Percentiles rank a stretch among this genome's conserved stretches.
Evolutionary conservation across 2,888 invertebrate species (phyloP).

Genomic region (Protodeltote pygarga): DNA sequence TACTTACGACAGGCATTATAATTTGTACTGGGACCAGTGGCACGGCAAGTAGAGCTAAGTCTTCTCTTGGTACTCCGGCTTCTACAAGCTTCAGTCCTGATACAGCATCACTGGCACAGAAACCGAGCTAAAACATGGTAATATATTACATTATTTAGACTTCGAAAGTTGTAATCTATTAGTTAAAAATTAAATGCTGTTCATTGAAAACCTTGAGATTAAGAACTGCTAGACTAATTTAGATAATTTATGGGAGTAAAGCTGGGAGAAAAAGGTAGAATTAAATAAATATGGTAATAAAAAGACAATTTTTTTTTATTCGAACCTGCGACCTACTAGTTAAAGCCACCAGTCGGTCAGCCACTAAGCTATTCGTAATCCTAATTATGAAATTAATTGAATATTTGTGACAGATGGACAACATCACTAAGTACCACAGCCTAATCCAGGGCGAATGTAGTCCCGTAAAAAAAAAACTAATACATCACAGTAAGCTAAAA

Average conservation of each 20-base stretch:
- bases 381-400: too few relatives aligned
- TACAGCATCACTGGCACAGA: conserved; percentile 98
- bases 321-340: too few relatives aligned
- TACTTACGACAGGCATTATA: conserved; percentile 94
- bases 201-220: not conserved
- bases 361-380: too few relatives aligned
- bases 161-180: too few relatives aligned
- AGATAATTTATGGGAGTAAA: not conserved
- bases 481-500: not conserved
- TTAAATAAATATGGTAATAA: too few relatives aligned
- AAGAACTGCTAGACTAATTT: not conserved
- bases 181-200: not conserved
- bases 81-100: conserved; percentile 98
- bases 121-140: conserved; percentile 91
- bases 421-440: too few relatives aligned
- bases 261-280: too few relatives aligned
- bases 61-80: conserved; percentile 98
- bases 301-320: too few relatives aligned
- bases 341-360: too few relatives aligned
- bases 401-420: too few relatives aligned
- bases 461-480: not conserved
- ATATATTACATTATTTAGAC: not conserved
- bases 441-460: too few relatives aligned
- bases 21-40: conserved; percentile 98
- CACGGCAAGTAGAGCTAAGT: conserved; percentile 96